Conservation (phyloP, 2,113 vertebrate species). For the Trogon surrucura region DNA sequence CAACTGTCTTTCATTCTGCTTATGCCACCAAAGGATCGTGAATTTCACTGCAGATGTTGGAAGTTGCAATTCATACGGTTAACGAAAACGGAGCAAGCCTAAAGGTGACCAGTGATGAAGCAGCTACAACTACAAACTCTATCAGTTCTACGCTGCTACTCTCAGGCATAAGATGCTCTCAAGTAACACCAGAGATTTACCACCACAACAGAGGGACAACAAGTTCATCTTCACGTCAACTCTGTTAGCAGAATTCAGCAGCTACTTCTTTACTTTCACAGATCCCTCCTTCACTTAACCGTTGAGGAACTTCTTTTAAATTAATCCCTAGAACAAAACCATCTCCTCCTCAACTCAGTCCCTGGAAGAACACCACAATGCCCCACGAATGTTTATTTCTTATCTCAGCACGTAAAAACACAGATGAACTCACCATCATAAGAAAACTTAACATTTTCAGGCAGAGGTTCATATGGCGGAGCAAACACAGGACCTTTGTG, state of each 20-base stretch:
- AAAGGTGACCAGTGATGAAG: neutral
- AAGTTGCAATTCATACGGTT: neutral
- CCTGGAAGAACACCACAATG: neutral
- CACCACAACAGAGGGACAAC: neutral
- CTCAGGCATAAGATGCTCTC: neutral
- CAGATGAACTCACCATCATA: conserved; percentile 89
- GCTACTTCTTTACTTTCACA: neutral
- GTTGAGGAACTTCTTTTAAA: neutral
- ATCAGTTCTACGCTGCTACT: neutral
- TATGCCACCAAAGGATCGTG: neutral
- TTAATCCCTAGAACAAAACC: neutral
- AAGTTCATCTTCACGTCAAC: neutral
- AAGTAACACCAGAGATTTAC: neutral
- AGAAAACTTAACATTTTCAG: conserved; percentile 90
- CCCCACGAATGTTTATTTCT: conserved; percentile 10
- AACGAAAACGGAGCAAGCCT: neutral
- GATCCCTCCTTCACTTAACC: neutral
- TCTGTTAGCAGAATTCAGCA: neutral
- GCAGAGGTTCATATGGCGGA: conserved; percentile 91
- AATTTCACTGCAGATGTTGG: neutral
- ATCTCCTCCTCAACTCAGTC: neutral
- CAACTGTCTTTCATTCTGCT: neutral
- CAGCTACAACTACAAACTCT: neutral
- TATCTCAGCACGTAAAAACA: neutral
- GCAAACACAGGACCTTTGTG: conserved; percentile 97